Conservation (phyloP, 2,888 invertebrate species). For the Hipparchia sbordonii region DNA sequence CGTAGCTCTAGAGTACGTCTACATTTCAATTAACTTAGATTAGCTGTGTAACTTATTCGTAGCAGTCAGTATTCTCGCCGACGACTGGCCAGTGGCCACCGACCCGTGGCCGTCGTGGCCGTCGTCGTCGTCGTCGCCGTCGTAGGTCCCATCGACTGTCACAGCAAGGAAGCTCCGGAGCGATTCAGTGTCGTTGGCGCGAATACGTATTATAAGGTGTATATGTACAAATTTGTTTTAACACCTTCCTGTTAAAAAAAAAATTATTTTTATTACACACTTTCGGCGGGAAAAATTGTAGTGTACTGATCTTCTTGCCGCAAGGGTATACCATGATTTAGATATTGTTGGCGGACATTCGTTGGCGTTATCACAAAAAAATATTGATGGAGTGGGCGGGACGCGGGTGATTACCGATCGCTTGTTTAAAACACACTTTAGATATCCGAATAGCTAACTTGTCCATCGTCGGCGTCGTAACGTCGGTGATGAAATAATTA, state of each 20-base stretch:
- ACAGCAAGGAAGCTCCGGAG: slow-evolving; percentile 8
- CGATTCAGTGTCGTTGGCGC: slow-evolving; percentile 43
- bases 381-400: slow-evolving; percentile 50
- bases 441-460: neutral
- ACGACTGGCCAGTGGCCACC: slow-evolving; percentile 20
- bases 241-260: slow-evolving; percentile 57
- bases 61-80: slow-evolving; percentile 48
- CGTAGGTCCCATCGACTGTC: neutral
- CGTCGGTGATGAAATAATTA: neutral
- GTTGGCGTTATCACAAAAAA: slow-evolving; percentile 63
- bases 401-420: slow-evolving; percentile 24
- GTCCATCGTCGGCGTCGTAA: neutral
- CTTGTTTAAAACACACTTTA: slow-evolving; percentile 9
- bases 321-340: slow-evolving; percentile 78
- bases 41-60: slow-evolving; percentile 65
- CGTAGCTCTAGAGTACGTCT: slow-evolving; percentile 63
- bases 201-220: slow-evolving; percentile 54
- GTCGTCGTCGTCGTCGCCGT: neutral
- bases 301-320: slow-evolving; percentile 71
- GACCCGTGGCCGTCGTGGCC: neutral
- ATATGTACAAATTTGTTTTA: slow-evolving; percentile 78
- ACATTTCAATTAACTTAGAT: slow-evolving; percentile 72
- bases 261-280: slow-evolving; percentile 65
- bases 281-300: slow-evolving; percentile 73
- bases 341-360: slow-evolving; percentile 71